Percentiles rank a stretch among this genome's conserved stretches.
Evolutionary conservation across 1,140 invertebrate species (phyloP).

Genomic region (Antheraea pernyi): DNA sequence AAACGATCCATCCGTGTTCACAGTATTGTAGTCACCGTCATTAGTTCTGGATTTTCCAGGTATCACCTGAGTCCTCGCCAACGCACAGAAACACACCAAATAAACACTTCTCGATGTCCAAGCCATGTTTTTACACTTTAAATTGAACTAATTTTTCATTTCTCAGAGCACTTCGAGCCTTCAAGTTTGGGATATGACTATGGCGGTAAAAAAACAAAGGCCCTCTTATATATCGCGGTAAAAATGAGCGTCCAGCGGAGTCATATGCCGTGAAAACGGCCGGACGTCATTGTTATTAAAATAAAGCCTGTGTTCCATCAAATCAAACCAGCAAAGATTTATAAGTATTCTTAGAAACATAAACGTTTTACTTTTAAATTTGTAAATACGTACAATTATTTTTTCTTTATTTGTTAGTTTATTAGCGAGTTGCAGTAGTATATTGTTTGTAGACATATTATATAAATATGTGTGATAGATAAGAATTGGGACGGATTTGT

Average conservation of each 20-base stretch:
- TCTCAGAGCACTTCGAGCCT: constrained; percentile 1
- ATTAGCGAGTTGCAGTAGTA: no score
- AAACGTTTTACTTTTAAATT: background rate
- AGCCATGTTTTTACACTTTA: constrained; percentile 50
- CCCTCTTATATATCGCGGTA: constrained; percentile 67
- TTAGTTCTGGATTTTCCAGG: constrained; percentile 67
- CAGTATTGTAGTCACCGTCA: constrained; percentile 79
- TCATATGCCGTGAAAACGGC: constrained; percentile 63
- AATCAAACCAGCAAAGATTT: constrained; percentile 12
- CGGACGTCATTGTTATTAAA: constrained; percentile 77
- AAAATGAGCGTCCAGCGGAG: constrained; percentile 57
- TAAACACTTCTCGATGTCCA: constrained; percentile 50
- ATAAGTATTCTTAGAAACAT: background rate
- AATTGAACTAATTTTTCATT: constrained; percentile 13
- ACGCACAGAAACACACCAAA: constrained; percentile 55
- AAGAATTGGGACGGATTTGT: no score
- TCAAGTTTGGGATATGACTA: constrained; percentile 43
- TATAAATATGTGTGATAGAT: no score
- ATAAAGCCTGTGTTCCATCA: constrained; percentile 30
- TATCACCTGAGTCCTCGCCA: constrained; percentile 64
- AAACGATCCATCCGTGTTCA: constrained; percentile 83
- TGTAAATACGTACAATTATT: no score
- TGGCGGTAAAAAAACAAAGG: constrained; percentile 63
- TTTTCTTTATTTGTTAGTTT: no score
- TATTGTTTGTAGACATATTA: no score